Percentiles rank a stretch among this genome's conserved stretches.
Conservation (phyloP, 2,797 vertebrate species). For the Eidolon dupreanum region DNA sequence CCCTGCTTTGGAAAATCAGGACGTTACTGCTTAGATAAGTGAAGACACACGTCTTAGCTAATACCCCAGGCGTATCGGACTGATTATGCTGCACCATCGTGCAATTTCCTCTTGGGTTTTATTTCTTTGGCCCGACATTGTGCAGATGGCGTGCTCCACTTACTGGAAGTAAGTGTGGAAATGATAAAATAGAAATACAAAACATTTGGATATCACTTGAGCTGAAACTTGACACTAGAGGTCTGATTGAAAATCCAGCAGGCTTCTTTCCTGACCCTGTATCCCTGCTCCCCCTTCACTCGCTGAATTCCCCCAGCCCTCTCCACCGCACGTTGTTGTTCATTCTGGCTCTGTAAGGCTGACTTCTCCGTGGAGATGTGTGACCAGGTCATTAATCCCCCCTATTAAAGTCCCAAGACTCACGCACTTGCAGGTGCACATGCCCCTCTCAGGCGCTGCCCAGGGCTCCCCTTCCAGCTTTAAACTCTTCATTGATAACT, state of each 20-base stretch:
- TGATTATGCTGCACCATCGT: neutral
- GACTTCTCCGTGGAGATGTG: neutral
- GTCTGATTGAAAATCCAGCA: constrained; percentile 54
- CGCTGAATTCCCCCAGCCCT: no score
- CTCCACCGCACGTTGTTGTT: neutral
- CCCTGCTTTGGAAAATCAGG: neutral
- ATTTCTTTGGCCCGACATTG: constrained; percentile 31
- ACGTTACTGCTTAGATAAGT: neutral
- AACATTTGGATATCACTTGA: neutral
- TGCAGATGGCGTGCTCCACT: constrained; percentile 59
- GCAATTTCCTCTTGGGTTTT: constrained; percentile 62
- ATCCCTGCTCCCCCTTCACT: neutral
- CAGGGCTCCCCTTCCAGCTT: neutral
- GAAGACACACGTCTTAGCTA: constrained; percentile 61
- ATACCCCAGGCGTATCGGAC: neutral
- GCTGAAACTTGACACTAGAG: constrained; percentile 16
- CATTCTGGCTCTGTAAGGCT: neutral
- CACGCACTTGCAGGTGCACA: no score
- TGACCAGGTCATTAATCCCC: neutral
- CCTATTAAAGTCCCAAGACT: neutral
- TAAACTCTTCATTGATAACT: neutral
- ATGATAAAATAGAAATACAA: constrained; percentile 6
- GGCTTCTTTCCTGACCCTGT: neutral
- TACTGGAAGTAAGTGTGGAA: constrained; percentile 41
- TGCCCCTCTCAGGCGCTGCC: neutral